Base-by-base conservation (phyloP, 2,888 invertebrate species). In the Argyresthia albistria region DNA sequence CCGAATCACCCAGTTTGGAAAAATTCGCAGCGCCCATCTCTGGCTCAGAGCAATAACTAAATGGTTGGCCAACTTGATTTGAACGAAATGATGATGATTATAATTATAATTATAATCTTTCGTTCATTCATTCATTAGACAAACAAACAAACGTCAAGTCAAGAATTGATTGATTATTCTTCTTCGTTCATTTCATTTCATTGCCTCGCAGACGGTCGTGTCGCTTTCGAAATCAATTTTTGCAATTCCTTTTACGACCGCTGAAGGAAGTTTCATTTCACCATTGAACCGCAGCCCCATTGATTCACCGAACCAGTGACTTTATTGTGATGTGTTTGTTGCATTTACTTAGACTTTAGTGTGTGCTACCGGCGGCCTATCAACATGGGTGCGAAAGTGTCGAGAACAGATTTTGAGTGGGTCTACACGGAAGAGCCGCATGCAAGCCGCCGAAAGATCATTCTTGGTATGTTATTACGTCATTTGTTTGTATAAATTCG, bases 361-460 rank as follows among this genome's bases (percentile, higher is more conserved):
- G 2, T 25, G 25, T 25, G 25, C 25, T 25, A 25, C 39, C 47
- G 25, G 25, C 47, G 25, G 25, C 25, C 25, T 54, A 11, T 53
- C 59, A 86, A 70, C 64, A 99, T 99, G 99, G 99, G 99, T 56
- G 96, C 97, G 62, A 92, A 91, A 69, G 97, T 98, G 47, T 96
- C 98, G 16, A 91, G 97, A 67, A 93, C 91, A 1, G 98, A 99
- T 87, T 99, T 98, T 73, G 98, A 99, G 76, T 99, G 99, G 99
- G 91, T 92, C 43, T 97, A 97, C 67, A 97, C 96, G 0, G 98
- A 99, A 70, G 99, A 99, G 76, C 99, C 99, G 9, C 99, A 99
- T 79, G 98, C 98, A 7, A 93, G 94, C 55, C 91, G 99, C 56
- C 90, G 99, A 57, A 97, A 96, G 88, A 91, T 96, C 65, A 99